Evolutionary conservation across 2,888 invertebrate genomes (phyloP).

Genomic region (Dicranocentrus wangi): DNA sequence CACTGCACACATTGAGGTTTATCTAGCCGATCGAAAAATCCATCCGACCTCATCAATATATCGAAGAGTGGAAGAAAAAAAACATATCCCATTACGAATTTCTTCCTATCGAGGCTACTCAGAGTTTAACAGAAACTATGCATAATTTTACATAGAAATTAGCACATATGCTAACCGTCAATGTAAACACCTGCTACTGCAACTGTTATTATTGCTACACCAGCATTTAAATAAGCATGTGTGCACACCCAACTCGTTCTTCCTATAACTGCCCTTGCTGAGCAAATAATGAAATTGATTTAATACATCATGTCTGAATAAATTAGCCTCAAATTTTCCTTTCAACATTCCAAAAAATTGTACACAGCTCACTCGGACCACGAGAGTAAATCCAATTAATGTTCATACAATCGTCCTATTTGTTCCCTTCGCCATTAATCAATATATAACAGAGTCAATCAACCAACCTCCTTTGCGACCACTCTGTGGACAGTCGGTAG

Average conservation of each 20-base stretch:
- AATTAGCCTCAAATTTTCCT: conserved; percentile 31
- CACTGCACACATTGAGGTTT: too few species aligned
- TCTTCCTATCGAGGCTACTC: too few species aligned
- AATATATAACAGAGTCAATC: not conserved
- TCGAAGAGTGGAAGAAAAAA: too few species aligned
- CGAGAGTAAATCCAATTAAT: conserved; percentile 7
- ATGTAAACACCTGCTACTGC: conserved; percentile 26
- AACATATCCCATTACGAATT: too few species aligned
- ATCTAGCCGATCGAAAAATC: too few species aligned
- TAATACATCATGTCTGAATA: not conserved
- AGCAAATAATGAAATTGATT: too few species aligned
- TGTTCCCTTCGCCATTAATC: not conserved
- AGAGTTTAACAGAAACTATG: too few species aligned
- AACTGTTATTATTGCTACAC: conserved; percentile 29
- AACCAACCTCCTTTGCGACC: too few species aligned
- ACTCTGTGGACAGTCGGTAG: not conserved
- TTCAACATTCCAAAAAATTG: conserved; percentile 30
- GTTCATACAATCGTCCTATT: conserved; percentile 17
- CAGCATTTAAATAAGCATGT: not conserved
- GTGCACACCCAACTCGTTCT: not conserved
- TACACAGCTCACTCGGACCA: not conserved
- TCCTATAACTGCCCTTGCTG: not conserved
- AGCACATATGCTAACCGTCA: not conserved
- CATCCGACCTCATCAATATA: too few species aligned
- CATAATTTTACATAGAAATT: conserved; percentile 33